Conservation (phyloP, 1,140 invertebrate species). For the Diabrotica undecimpunctata region DNA sequence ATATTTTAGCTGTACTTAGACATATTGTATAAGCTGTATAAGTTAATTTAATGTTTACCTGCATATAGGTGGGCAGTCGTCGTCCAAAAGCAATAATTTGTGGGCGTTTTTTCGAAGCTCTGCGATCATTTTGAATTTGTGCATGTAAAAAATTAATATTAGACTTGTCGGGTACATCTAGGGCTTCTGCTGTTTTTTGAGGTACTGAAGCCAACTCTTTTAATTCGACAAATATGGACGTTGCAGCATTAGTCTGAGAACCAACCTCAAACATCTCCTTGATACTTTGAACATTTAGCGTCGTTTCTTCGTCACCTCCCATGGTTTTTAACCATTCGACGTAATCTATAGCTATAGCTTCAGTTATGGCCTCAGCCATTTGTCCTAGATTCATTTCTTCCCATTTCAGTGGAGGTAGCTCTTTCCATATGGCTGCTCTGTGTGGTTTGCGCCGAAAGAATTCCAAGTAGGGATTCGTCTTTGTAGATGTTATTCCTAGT, state of each 20-base stretch:
- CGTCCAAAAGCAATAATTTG: constrained; percentile 50
- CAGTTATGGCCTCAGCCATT: constrained; percentile 51
- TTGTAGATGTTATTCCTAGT: background rate
- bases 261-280: constrained; percentile 57
- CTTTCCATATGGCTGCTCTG: constrained; percentile 36
- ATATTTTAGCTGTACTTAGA: too few relatives aligned
- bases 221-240: constrained; percentile 48
- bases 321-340: constrained; percentile 56
- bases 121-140: constrained; percentile 51
- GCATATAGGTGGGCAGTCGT: constrained; percentile 50
- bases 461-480: constrained; percentile 33
- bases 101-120: constrained; percentile 49
- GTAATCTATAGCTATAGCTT: constrained; percentile 56
- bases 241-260: constrained; percentile 54
- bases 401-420: constrained; percentile 30
- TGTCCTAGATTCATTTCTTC: constrained; percentile 47
- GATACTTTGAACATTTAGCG: constrained; percentile 49
- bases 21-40: too few relatives aligned
- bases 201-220: constrained; percentile 51
- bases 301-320: constrained; percentile 45
- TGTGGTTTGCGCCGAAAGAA: constrained; percentile 36
- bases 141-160: constrained; percentile 43
- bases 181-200: constrained; percentile 46
- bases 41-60: background rate
- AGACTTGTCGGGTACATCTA: constrained; percentile 37